phyloP scores from a whole-genome alignment of 2,888 invertebrate genomes.

The Rhodophaea formosa region DNA sequence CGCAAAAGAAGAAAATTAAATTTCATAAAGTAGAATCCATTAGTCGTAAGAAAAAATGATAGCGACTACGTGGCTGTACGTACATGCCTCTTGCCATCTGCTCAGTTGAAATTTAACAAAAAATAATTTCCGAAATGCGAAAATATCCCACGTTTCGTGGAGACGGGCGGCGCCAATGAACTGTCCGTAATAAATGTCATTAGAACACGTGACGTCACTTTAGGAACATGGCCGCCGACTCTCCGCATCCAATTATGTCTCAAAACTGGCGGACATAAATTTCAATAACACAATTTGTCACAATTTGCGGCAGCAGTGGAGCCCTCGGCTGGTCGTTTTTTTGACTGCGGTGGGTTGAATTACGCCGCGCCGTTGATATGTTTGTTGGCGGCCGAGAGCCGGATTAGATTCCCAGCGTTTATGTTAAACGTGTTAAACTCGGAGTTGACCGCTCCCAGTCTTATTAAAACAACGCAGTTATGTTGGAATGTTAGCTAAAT shows the following conservation, averaged over 20 bases:
- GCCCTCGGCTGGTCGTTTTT: conserved; percentile 37
- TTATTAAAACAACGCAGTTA: conserved; percentile 9
- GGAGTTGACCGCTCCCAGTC: conserved; percentile 2
- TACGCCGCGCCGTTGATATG: conserved; percentile 31
- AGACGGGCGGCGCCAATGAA: conserved; percentile 65
- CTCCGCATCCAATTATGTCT: conserved; percentile 71
- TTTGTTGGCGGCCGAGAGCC: conserved; percentile 19
- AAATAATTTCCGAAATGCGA: conserved; percentile 64
- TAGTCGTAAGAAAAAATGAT: not conserved
- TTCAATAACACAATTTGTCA: conserved; percentile 75
- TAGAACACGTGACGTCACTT: conserved; percentile 69
- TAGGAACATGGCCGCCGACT: conserved; percentile 59
- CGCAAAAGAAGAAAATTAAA: not conserved
- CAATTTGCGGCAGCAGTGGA: conserved; percentile 60
- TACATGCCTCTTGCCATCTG: not conserved
- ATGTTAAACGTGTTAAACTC: conserved; percentile 3
- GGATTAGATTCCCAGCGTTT: conserved; percentile 12
- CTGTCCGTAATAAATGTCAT: conserved; percentile 73
- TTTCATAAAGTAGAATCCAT: not conserved
- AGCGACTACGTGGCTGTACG: not conserved
- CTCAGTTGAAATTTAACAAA: conserved; percentile 32
- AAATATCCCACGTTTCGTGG: conserved; percentile 52
- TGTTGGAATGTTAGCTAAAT: not conserved
- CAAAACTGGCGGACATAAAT: conserved; percentile 74
- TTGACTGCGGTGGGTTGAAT: conserved; percentile 46